Evolutionary conservation across 2,113 vertebrate genomes (phyloP).

Genomic region (Vulpes lagopus): DNA sequence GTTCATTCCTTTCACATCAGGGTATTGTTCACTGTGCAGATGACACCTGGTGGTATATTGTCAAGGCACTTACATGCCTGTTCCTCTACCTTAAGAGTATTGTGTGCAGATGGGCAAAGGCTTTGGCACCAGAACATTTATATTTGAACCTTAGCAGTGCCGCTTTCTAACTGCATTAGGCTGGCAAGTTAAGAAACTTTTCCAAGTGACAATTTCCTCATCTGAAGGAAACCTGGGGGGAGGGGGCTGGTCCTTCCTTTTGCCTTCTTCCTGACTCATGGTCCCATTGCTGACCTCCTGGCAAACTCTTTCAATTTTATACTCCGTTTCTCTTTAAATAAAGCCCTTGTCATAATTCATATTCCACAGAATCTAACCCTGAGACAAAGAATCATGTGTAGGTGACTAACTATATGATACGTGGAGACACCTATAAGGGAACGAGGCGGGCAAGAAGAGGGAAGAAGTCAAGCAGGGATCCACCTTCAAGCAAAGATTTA

Average conservation of each 20-base stretch:
- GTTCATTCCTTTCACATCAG: not conserved
- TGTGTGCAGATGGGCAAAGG: not conserved
- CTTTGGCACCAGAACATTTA: not conserved
- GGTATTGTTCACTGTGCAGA: fast-evolving
- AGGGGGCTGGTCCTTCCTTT: not conserved
- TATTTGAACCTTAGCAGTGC: not conserved
- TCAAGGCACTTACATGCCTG: not conserved
- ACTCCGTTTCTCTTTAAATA: not conserved
- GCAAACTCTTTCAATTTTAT: not conserved
- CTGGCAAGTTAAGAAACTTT: not conserved
- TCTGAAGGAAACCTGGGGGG: not conserved
- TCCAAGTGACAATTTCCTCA: not conserved
- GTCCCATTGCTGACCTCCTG: not conserved
- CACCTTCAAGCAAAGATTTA: not conserved
- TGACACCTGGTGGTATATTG: not conserved
- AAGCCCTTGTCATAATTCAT: not conserved
- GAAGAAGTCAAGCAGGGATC: not conserved
- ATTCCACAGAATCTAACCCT: not conserved
- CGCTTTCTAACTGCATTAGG: not conserved
- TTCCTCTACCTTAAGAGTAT: not conserved
- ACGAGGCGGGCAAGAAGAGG: fast-evolving
- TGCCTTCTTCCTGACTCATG: not conserved
- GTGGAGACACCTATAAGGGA: not conserved
- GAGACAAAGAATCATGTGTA: not conserved
- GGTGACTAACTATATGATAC: not conserved